Conservation (phyloP, 2,888 invertebrate genomes). For the Ligdia adustata region DNA sequence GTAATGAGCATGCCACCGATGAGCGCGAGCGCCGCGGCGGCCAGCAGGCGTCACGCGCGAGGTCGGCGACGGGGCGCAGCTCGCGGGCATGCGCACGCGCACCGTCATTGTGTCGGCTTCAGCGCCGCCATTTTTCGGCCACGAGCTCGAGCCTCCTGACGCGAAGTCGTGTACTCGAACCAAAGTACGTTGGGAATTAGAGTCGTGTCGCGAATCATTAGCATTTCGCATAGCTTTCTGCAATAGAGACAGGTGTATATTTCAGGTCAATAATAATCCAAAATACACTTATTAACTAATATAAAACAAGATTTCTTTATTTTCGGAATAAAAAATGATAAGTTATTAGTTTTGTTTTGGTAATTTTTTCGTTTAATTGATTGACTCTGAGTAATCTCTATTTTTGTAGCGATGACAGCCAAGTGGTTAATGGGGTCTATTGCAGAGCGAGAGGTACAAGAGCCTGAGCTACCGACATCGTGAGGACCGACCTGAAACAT, state of each 20-base stretch:
- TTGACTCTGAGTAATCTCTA: too few relatives aligned
- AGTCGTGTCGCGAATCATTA: conserved; percentile 94
- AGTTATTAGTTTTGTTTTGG: too few relatives aligned
- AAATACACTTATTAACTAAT: too few relatives aligned
- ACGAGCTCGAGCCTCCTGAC: conserved; percentile 92
- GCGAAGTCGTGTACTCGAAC: conserved; percentile 96
- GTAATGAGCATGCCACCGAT: conserved; percentile 63
- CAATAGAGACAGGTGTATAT: conserved; percentile 49
- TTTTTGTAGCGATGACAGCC: too few relatives aligned
- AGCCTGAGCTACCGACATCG: too few relatives aligned
- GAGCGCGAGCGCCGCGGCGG: conserved; percentile 67
- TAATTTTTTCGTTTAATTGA: too few relatives aligned
- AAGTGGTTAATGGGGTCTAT: too few relatives aligned
- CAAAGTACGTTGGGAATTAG: conserved; percentile 96
- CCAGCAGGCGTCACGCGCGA: conserved; percentile 77
- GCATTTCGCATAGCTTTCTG: conserved; percentile 93
- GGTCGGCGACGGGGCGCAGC: conserved; percentile 59
- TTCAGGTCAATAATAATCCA: too few relatives aligned
- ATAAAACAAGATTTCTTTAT: too few relatives aligned
- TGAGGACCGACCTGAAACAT: too few relatives aligned
- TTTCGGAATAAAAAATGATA: too few relatives aligned
- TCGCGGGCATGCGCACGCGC: conserved; percentile 70
- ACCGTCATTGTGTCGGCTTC: conserved; percentile 92
- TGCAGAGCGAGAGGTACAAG: too few relatives aligned
- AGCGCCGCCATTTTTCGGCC: conserved; percentile 91